Base-by-base conservation (phyloP, 2,113 vertebrate genomes). In the Paedocypris sp. region DNA sequence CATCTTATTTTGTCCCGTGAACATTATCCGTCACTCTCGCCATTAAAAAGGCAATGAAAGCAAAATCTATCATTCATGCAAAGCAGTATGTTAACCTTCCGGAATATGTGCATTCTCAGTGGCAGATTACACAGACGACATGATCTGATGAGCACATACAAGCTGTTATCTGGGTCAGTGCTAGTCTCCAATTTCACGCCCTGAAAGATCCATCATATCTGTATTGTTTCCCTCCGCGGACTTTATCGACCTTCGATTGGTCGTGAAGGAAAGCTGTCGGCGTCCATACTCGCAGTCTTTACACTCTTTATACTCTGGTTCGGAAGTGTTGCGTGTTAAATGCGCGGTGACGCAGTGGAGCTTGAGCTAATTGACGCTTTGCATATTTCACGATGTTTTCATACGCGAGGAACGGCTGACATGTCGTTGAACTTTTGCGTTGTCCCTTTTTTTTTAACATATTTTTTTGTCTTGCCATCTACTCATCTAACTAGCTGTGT, bases 281-380 rank as follows among this genome's bases (percentile, higher is more conserved):
- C n/a, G n/a, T n/a, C n/a, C n/a, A n/a, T n/a, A n/a, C n/a, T n/a
- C n/a, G n/a, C n/a, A n/a, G n/a, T n/a, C n/a, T n/a, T n/a, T n/a
- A n/a, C n/a, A n/a, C n/a, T n/a, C n/a, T n/a, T n/a, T n/a, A n/a
- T n/a, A n/a, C n/a, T n/a, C n/a, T n/a, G n/a, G 26, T 35, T 64
- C 31, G 13, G 32, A 49, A 38, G 35, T n/a, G 32, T 38, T 15
- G 15, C 18, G 2, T 62, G 60, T 47, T 60, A 25, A 45, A 29
- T 11, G 18, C 29, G 12, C 5, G 25, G 22, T 6, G 46, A 3
- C 36, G 10, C 25, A 41, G 26, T 47, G 13, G 19, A 77, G 65
- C 71, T 61, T 58, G 60, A 73, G 63, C 60, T 77, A 73, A 78
- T 74, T 74, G 74, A 69, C 69, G 61, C 48, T 73, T 75, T 81